These are phyloP conservation scores for Pasiphila rectangulata DNA, from an alignment of 2,888 invertebrate genomes.

Conservation along the genomic window DNA sequence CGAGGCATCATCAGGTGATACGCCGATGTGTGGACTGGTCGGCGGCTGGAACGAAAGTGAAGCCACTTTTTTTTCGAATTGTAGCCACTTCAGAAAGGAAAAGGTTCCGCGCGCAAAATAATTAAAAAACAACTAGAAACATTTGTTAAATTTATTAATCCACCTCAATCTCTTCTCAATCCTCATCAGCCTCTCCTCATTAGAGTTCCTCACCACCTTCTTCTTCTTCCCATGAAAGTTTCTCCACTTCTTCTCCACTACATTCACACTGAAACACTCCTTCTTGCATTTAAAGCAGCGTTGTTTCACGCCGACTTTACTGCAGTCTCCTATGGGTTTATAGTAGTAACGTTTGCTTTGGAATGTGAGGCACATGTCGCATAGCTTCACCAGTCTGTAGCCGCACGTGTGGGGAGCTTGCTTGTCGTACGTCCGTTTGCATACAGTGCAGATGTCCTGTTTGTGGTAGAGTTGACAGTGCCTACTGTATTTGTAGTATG, in stretches of 20 bases:
- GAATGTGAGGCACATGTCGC: conserved; percentile 44
- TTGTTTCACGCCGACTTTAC: conserved; percentile 31
- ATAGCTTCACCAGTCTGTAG: conserved; percentile 28
- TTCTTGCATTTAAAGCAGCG: conserved; percentile 38
- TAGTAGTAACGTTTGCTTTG: conserved; percentile 32
- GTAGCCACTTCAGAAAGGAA: too few relatives aligned
- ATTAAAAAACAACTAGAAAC: conserved; percentile 12
- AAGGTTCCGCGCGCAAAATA: too few relatives aligned
- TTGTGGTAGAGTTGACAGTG: background rate
- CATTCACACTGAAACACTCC: conserved; percentile 41
- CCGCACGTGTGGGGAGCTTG: background rate
- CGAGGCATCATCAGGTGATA: too few relatives aligned
- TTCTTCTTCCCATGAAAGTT: conserved; percentile 37
- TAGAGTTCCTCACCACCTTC: conserved; percentile 41
- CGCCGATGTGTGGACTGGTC: too few relatives aligned
- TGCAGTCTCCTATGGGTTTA: conserved; percentile 25
- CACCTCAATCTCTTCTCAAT: conserved; percentile 46
- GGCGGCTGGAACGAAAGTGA: too few relatives aligned
- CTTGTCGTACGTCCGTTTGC: conserved; percentile 34
- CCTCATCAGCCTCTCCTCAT: conserved; percentile 42
- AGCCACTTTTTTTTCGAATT: too few relatives aligned
- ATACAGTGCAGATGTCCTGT: too few relatives aligned
- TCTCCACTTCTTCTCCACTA: conserved; percentile 29
- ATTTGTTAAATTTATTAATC: conserved; percentile 37
- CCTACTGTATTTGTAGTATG: background rate